Percentiles rank a stretch among this genome's conserved stretches.
phyloP scores from a whole-genome alignment of 1,140 invertebrate species.

The Agrilus planipennis region DNA sequence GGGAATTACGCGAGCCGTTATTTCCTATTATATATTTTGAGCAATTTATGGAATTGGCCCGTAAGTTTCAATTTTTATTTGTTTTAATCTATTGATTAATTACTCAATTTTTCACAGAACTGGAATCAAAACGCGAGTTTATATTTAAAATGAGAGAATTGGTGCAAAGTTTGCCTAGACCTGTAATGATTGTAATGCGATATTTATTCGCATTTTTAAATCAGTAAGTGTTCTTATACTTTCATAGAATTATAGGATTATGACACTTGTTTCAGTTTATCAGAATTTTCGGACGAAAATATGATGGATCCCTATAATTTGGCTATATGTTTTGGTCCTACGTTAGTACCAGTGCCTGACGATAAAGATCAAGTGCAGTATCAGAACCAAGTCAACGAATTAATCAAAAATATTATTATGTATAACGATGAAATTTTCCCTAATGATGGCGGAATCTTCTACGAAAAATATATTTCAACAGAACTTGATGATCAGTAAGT shows the following conservation, averaged over 20 bases:
- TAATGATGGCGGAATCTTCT: conserved; percentile 48
- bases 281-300: conserved; percentile 88
- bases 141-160: conserved; percentile 65
- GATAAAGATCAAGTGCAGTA: conserved; percentile 91
- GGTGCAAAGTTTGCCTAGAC: conserved; percentile 60
- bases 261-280: conserved; percentile 52
- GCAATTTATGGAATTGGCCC: conserved; percentile 79
- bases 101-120: conserved; percentile 37
- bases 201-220: conserved; percentile 94
- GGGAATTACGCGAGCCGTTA: conserved; percentile 84
- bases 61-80: conserved; percentile 39
- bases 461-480: conserved; percentile 71
- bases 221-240: no score
- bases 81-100: conserved; percentile 4
- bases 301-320: conserved; percentile 99
- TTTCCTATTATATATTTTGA: conserved; percentile 91
- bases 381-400: conserved; percentile 87
- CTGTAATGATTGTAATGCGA: conserved; percentile 78
- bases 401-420: conserved; percentile 87
- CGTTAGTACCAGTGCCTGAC: conserved; percentile 88
- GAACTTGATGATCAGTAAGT: conserved; percentile 61
- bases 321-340: conserved; percentile 96
- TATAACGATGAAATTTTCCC: conserved; percentile 85
- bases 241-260: no score
- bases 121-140: conserved; percentile 67